Evolutionary conservation across 2,113 vertebrate species (phyloP).

Genomic region (Poecilia latipinna): DNA sequence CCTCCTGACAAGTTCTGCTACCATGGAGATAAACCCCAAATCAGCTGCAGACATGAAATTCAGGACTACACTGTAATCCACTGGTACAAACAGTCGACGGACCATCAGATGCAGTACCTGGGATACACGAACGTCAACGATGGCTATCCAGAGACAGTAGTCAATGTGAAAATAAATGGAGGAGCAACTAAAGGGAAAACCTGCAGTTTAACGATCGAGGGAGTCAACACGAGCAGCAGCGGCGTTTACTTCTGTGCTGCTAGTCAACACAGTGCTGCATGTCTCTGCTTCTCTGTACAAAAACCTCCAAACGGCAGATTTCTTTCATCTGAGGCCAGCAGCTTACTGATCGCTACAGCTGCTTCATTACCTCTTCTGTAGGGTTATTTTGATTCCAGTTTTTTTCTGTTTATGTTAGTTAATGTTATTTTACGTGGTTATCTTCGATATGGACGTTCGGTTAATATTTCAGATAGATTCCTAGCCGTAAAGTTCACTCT

Average conservation of each 20-base stretch:
- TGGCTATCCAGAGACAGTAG: not conserved
- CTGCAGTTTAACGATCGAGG: slow-evolving; percentile 25
- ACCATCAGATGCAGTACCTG: slow-evolving; percentile 21
- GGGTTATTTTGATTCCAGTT: no score
- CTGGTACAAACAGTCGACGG: slow-evolving; percentile 50
- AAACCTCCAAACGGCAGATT: slow-evolving; percentile 20
- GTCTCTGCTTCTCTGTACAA: slow-evolving; percentile 25
- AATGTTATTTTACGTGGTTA: no score
- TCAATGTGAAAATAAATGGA: slow-evolving; percentile 14
- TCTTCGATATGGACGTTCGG: no score
- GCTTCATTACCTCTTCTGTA: no score
- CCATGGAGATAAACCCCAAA: not conserved
- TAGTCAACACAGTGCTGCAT: slow-evolving; percentile 35
- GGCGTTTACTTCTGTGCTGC: slow-evolving; percentile 59
- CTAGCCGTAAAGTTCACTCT: no score
- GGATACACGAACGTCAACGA: not conserved
- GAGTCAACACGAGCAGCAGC: slow-evolving; percentile 14
- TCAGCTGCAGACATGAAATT: slow-evolving; percentile 47
- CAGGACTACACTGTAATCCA: not conserved
- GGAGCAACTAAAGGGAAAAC: slow-evolving; percentile 1
- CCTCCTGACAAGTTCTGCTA: not conserved
- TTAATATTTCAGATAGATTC: no score
- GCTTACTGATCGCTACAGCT: not conserved
- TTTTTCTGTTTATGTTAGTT: no score
- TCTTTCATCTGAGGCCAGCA: not conserved